A percentile compares a stretch with the other conserved stretches of the same genome.
Conservation (phyloP, 2,797 vertebrate species). For the Eulemur mongoz region DNA sequence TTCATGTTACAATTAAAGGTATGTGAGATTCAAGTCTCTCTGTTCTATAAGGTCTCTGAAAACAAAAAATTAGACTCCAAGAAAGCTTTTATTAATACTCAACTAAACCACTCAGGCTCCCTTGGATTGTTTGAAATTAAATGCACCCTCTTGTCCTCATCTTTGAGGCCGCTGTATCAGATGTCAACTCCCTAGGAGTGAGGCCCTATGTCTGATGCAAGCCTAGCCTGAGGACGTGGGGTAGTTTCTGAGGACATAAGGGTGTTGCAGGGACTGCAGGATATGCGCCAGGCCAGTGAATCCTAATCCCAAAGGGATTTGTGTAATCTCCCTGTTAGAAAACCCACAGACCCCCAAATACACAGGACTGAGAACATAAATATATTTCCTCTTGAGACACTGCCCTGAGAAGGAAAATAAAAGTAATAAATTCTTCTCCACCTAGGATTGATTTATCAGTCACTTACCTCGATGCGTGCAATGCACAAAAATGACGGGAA, state of each 20-base stretch:
- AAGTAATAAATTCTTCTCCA: conserved; percentile 23
- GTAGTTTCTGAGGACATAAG: background rate
- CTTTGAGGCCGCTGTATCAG: background rate
- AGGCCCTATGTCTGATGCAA: background rate
- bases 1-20: background rate
- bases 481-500: background rate
- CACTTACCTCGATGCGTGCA: background rate
- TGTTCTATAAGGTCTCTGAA: background rate
- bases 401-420: conserved; percentile 41
- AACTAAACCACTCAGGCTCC: background rate
- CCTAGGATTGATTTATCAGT: conserved; percentile 39
- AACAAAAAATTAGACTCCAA: background rate
- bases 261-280: background rate
- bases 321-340: conserved; percentile 27
- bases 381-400: conserved; percentile 29
- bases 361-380: background rate
- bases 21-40: background rate
- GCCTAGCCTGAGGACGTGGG: background rate
- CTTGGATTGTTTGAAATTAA: background rate
- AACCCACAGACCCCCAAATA: background rate
- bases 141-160: background rate
- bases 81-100: background rate
- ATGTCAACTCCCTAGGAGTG: background rate
- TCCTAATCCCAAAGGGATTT: background rate
- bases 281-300: background rate